These are phyloP conservation scores for Microctonus aethiopoides DNA, from an alignment of 2,888 invertebrate species.

Conservation along the genomic window DNA sequence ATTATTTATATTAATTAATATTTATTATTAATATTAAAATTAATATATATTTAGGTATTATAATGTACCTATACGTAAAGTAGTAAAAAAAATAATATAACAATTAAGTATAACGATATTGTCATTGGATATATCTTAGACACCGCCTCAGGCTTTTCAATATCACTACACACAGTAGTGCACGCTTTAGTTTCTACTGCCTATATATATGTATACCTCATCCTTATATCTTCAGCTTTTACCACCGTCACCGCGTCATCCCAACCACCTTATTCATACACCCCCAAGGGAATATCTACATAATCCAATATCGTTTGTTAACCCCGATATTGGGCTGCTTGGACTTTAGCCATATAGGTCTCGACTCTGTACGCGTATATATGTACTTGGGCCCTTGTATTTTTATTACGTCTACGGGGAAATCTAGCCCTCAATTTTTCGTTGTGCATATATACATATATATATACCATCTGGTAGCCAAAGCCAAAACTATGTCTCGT, in stretches of 20 bases:
- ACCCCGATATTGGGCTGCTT: conserved; percentile 36
- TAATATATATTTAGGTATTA: no score
- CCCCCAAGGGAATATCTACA: conserved; percentile 49
- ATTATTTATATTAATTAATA: no score
- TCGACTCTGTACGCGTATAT: no score
- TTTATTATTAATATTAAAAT: no score
- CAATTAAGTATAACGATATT: no score
- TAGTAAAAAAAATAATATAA: background rate
- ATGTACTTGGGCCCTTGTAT: conserved; percentile 41
- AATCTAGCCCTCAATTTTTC: conserved; percentile 52
- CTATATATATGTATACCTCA: background rate
- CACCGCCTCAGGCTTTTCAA: conserved; percentile 30
- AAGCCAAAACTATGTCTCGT: conserved; percentile 34
- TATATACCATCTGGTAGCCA: conserved; percentile 39
- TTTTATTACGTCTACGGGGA: conserved; percentile 63
- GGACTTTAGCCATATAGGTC: conserved; percentile 23
- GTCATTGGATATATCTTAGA: conserved; percentile 26
- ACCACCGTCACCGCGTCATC: conserved; percentile 36
- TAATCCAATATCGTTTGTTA: conserved; percentile 63
- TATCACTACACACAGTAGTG: no score
- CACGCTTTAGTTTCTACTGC: conserved; percentile 40
- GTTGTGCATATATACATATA: no score
- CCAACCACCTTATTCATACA: background rate
- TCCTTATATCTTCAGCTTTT: conserved; percentile 1
- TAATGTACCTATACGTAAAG: no score